A percentile compares a stretch with the other conserved stretches of the same genome.
Evolutionary conservation across 2,888 invertebrate genomes (phyloP).

Genomic region (Platynereis dumerilii): DNA sequence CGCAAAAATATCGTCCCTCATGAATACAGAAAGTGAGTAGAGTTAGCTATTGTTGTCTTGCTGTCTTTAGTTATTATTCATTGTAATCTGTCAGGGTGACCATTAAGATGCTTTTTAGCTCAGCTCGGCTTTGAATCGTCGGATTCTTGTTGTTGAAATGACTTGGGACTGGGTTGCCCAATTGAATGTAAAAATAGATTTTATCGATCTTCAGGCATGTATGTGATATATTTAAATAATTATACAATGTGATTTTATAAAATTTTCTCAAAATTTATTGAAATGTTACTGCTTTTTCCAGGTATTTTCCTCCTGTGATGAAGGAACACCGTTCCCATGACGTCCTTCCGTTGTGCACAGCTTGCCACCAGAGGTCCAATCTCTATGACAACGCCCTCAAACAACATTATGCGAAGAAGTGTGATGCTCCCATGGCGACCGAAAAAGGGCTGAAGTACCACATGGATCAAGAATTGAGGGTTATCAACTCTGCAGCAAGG

Average conservation of each 20-base stretch:
- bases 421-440: slow-evolving; percentile 72
- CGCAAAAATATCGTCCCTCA: slow-evolving; percentile 83
- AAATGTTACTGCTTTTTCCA: slow-evolving; percentile 35
- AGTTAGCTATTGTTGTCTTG: too few relatives aligned
- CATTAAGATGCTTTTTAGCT: too few relatives aligned
- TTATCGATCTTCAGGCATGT: too few relatives aligned
- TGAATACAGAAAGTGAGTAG: slow-evolving; percentile 75
- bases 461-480: slow-evolving; percentile 49
- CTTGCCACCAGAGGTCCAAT: slow-evolving; percentile 77
- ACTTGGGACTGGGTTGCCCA: too few relatives aligned
- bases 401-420: slow-evolving; percentile 68
- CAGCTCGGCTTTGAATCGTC: too few relatives aligned
- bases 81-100: too few relatives aligned
- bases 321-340: slow-evolving; percentile 85
- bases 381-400: slow-evolving; percentile 71
- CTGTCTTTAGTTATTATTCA: too few relatives aligned
- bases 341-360: slow-evolving; percentile 75
- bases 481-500: slow-evolving; percentile 60
- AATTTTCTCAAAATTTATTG: too few relatives aligned
- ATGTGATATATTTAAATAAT: too few relatives aligned
- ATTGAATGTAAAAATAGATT: too few relatives aligned
- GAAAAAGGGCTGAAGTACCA: slow-evolving; percentile 44
- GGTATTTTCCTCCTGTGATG: slow-evolving; percentile 70
- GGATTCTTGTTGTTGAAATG: too few relatives aligned
- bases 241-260: too few relatives aligned